Conservation (phyloP, 2,888 invertebrate species). For the Junonia oenone region DNA sequence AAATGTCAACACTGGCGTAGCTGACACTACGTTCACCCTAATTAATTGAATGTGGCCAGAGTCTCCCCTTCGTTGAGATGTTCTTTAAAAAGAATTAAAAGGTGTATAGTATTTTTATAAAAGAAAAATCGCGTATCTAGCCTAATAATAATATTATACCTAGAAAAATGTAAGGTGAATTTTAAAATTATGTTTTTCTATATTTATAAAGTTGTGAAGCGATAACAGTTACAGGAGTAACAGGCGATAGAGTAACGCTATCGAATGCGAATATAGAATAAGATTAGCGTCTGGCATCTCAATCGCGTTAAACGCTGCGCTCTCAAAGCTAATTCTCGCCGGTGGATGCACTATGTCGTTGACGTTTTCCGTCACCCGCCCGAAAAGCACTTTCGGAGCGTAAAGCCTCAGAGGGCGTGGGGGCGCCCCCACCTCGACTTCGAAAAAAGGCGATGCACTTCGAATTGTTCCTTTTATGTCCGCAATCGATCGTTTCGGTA, state of each 20-base stretch:
- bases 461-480: constrained; percentile 77
- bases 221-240: not conserved
- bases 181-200: not conserved
- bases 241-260: not conserved
- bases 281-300: constrained; percentile 32
- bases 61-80: not conserved
- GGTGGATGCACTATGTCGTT: constrained; percentile 38
- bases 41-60: not conserved
- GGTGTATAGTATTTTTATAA: not conserved
- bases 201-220: too few species aligned
- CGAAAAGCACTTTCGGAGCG: constrained; percentile 68
- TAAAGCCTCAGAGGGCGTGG: constrained; percentile 53
- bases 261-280: constrained; percentile 27
- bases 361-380: constrained; percentile 62
- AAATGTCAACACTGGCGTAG: too few species aligned
- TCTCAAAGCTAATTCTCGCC: constrained; percentile 52
- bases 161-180: too few species aligned
- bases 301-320: constrained; percentile 33
- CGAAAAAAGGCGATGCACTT: constrained; percentile 78
- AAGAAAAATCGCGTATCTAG: not conserved
- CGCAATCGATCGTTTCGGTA: constrained; percentile 75
- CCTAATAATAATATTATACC: too few species aligned
- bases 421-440: constrained; percentile 44
- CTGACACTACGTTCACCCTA: not conserved
- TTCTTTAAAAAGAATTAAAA: not conserved